Base-by-base conservation (phyloP, 2,888 invertebrate species). In the Patella caerulea region DNA sequence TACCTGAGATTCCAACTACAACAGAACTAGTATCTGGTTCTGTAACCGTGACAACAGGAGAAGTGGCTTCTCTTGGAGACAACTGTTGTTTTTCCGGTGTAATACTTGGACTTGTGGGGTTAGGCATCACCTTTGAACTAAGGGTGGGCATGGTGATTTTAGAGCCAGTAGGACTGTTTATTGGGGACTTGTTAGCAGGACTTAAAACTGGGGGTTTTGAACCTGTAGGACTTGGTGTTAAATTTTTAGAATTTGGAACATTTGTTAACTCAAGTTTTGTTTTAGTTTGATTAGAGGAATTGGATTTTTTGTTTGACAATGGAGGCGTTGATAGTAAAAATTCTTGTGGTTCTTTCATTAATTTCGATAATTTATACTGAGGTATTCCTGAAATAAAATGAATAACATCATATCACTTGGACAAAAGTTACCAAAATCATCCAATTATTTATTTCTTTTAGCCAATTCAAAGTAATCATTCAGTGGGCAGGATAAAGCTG, bases 21-120 rank as follows among this genome's bases (percentile, higher is more conserved):
- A 87, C 83, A 59, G 90, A 90, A 74, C 92, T 92, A 11, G 93
- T 92, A 81, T 92, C 93, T 56, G 92, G 92, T 83, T 92, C 92
- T n/a, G 92, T 91, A 52, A 92, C 90, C 14, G 91, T 90, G 79
- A 92, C 89, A 74, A 87, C 88, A 15, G 90, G 86, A 24, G 88
- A 87, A n/a, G 81, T 77, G 19, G 84, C 81, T 78, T 88, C 87
- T 56, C 85, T 82, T 12, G 88, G 88, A 34, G 88, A 87, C 65
- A 85, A 80, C 71, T 83, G 81, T 19, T 83, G 83, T 65, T 82
- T 73, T 12, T 84, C 83, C 9, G 78, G 74, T n/a, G 83, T 69
- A 11, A 81, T 77, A 55, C 77, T 78, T 55, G 86, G 86, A 82
- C 86, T 86, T 72, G 84, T 80, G 74, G 86, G 82, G 73, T 82